Evolutionary conservation across 2,113 vertebrate species (phyloP).

Genomic region (Rhegmatorhina hoffmannsi): DNA sequence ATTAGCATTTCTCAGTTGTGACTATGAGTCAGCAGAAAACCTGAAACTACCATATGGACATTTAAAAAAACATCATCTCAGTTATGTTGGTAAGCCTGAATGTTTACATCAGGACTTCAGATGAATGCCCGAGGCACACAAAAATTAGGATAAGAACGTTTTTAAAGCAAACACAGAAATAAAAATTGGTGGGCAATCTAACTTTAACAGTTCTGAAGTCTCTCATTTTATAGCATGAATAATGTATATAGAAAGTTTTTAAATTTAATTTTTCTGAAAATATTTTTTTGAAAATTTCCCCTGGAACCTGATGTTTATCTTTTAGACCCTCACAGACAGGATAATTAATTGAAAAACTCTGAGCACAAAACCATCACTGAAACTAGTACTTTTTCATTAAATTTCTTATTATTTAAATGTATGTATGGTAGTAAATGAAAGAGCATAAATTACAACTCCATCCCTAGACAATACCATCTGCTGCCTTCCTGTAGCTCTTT

Average conservation of each 20-base stretch:
- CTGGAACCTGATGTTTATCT: not conserved
- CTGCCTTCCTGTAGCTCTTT: not conserved
- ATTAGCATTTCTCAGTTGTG: not conserved
- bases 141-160: not conserved
- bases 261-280: not conserved
- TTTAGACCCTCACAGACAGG: not conserved
- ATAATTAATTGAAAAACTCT: not conserved
- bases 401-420: not conserved
- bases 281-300: not conserved
- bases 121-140: not conserved
- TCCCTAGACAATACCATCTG: slow-evolving; percentile 4
- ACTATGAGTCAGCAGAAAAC: slow-evolving; percentile 23
- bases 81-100: not conserved
- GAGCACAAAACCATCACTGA: not conserved
- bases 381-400: not conserved
- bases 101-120: not conserved
- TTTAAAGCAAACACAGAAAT: not conserved
- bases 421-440: not conserved
- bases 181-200: not conserved
- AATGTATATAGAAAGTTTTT: not conserved
- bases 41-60: not conserved
- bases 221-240: not conserved
- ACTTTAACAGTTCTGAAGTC: not conserved
- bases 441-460: not conserved
- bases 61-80: not conserved